Percentiles rank a stretch among this genome's conserved stretches.
phyloP scores from a whole-genome alignment of 2,888 invertebrate species.

The Xanthia togata region DNA sequence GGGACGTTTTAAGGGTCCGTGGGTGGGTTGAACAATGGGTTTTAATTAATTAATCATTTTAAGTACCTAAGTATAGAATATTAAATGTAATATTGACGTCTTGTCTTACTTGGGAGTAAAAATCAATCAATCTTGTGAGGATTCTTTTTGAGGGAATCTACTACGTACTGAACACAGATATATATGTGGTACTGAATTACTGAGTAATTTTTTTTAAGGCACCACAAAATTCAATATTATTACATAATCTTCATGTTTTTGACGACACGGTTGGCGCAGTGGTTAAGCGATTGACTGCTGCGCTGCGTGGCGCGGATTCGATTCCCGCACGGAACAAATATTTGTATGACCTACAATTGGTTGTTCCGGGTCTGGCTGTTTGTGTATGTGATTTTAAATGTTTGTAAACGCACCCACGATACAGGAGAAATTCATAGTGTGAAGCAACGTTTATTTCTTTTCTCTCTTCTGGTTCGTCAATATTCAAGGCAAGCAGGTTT shows the following conservation, averaged over 20 bases:
- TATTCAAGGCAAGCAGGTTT: slow-evolving; percentile 6
- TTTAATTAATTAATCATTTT: not conserved
- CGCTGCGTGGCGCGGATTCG: no score
- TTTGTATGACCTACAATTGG: no score
- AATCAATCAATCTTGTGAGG: not conserved
- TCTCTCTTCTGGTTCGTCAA: not conserved
- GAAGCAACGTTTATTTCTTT: no score
- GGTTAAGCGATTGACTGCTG: no score
- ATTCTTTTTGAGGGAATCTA: not conserved
- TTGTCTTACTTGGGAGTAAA: not conserved
- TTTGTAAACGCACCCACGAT: no score
- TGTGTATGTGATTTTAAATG: no score
- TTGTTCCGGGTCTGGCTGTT: no score
- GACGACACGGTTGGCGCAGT: no score
- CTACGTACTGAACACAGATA: no score
- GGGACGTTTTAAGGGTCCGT: slow-evolving; percentile 73
- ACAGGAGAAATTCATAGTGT: no score
- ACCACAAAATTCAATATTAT: not conserved
- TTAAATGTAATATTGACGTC: not conserved
- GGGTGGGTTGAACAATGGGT: slow-evolving; percentile 42
- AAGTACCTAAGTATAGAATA: not conserved
- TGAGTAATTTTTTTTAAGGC: not conserved
- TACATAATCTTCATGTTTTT: not conserved
- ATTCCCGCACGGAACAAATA: no score
- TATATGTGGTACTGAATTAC: not conserved